phyloP scores from a whole-genome alignment of 2,113 vertebrate species.

The Psilopsiagon aymara region DNA sequence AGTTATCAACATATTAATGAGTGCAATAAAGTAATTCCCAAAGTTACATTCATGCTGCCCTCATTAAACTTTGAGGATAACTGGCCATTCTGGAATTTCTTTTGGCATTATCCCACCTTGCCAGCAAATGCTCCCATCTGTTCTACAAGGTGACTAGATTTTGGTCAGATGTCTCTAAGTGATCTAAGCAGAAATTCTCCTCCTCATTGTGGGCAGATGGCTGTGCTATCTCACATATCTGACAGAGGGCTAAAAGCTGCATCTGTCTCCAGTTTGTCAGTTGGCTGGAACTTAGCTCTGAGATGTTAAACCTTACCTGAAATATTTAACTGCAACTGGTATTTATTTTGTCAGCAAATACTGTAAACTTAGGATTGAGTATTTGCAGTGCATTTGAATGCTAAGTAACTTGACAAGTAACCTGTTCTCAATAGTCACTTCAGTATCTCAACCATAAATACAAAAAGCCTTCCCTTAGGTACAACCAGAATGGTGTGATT shows the following conservation, averaged over 20 bases:
- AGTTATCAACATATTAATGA: neutral
- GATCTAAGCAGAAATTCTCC: slow-evolving; percentile 1
- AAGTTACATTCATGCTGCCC: neutral
- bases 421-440: neutral
- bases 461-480: neutral
- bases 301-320: neutral
- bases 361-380: neutral
- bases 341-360: slow-evolving; percentile 16
- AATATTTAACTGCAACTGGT: neutral
- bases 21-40: neutral
- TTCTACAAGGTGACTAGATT: neutral
- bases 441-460: neutral
- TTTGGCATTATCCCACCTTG: neutral
- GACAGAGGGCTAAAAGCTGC: slow-evolving; percentile 19
- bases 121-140: slow-evolving; percentile 21
- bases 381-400: neutral
- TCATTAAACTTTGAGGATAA: neutral
- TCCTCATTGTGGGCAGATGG: neutral
- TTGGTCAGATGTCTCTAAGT: slow-evolving; percentile 5
- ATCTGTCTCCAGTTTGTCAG: slow-evolving; percentile 41
- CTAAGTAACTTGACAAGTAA: neutral
- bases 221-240: neutral
- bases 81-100: neutral
- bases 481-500: neutral
- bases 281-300: neutral